Base-by-base conservation (phyloP, 2,888 invertebrate species). In the Nebria salina region DNA sequence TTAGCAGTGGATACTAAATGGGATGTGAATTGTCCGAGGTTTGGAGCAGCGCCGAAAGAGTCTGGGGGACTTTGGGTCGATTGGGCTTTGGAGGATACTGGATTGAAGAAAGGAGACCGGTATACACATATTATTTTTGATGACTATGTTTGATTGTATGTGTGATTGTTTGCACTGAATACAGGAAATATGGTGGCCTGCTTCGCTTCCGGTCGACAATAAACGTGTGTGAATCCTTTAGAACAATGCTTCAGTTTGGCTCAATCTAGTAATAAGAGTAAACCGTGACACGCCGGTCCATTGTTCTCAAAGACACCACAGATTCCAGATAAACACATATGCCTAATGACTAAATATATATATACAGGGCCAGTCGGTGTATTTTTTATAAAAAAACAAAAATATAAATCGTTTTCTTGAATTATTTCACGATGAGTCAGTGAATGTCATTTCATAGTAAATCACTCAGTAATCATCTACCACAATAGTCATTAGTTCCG, bases 41-140 rank as follows among this genome's bases (percentile, higher is more conserved):
- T 94, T 88, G 94, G 95, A 83, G 94, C 94, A 34, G 93, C 93
- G 0, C 91, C 92, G 15, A 91, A 93, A 81, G 92, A 94, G 15
- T 93, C 93, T 81, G 89, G 90, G 75, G 94, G 95, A 11, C 90
- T 94, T 25, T 93, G 91, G 87, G 92, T 97, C 65, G 96, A 96
- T 84, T 96, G 97, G 96, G 93, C 95, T 0, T 90, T 94, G 5
- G 96, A 96, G 85, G 94, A 94, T 84, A 92, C 94, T 66, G 93
- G 93, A 1, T 89, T 97, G 74, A 92, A 92, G 85, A 92, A 94
- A 85, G 96, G 95, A 65, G 97, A 97, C 90, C 74, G 79, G 79
- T 79, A 54, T 15, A 26, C 15, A 25, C 26, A 68, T 20, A 34
- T 34, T 34, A 54, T 54, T 54, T 54, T 54, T 54, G 2, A 7